phyloP scores from a whole-genome alignment of 2,113 vertebrate genomes.

The Piaya cayana region DNA sequence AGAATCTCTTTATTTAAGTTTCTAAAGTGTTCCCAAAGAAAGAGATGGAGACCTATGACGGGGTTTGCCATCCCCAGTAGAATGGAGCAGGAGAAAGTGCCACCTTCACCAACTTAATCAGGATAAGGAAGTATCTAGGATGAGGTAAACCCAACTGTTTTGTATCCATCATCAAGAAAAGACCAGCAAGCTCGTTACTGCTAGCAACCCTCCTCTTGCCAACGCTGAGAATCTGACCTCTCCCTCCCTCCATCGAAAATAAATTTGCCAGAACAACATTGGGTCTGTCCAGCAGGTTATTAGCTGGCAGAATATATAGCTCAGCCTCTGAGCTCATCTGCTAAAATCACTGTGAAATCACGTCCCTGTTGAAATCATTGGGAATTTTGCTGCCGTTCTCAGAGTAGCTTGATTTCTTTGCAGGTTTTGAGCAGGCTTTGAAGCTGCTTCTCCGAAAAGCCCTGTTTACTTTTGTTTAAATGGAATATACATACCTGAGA shows the following conservation, averaged over 20 bases:
- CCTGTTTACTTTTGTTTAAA: background rate
- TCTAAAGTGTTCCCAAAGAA: background rate
- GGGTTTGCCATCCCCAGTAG: background rate
- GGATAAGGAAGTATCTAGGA: background rate
- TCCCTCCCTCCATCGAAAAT: background rate
- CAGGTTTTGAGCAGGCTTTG: constrained; percentile 20
- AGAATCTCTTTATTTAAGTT: background rate
- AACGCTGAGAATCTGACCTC: background rate
- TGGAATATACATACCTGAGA: background rate
- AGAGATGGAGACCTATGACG: background rate
- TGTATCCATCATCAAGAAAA: background rate
- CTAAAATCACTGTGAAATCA: background rate
- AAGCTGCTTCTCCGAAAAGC: background rate
- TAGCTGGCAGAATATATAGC: background rate
- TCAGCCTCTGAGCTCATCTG: background rate
- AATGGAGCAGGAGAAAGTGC: background rate
- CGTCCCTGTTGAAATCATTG: rapidly evolving
- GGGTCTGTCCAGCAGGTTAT: background rate
- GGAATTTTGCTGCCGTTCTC: background rate
- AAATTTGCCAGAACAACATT: background rate
- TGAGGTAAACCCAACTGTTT: background rate
- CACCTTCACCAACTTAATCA: background rate
- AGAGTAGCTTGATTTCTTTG: background rate
- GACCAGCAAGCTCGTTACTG: background rate
- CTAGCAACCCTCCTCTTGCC: background rate